phyloP scores from a whole-genome alignment of 37 sponge, comb jelly and placozoan species.

The Amphimedon queenslandica region DNA sequence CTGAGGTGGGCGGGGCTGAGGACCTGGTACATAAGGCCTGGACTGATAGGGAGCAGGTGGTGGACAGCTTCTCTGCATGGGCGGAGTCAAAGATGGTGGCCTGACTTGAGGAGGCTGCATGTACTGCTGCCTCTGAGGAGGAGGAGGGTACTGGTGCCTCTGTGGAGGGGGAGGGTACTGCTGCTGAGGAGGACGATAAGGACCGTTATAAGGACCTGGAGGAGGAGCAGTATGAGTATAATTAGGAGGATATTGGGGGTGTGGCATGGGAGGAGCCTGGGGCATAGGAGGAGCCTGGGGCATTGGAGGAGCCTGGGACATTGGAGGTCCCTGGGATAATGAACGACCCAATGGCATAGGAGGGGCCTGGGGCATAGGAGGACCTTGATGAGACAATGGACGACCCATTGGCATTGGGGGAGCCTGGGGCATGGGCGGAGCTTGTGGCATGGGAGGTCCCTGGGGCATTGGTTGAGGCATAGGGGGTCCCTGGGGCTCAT shows the following conservation, averaged over 20 bases:
- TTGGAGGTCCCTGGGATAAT: neutral
- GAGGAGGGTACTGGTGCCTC: conserved; percentile 1
- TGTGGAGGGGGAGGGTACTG: conserved; percentile 2
- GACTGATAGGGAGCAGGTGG: neutral
- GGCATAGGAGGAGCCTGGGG: neutral
- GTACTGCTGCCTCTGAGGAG: neutral
- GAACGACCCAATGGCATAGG: neutral
- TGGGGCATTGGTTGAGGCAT: conserved; percentile 1
- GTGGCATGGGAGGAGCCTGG: neutral
- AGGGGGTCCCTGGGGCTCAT: neutral
- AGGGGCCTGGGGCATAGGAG: conserved; percentile 7
- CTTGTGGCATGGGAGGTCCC: conserved; percentile 1
- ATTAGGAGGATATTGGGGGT: neutral
- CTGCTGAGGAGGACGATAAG: neutral
- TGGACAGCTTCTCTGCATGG: neutral
- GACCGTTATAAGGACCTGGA: conserved; percentile 12
- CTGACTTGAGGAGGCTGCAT: neutral
- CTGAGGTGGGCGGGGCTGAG: neutral
- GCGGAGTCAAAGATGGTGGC: neutral
- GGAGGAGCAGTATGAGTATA: neutral
- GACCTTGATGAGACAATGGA: neutral
- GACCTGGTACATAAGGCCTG: neutral
- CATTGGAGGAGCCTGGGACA: neutral
- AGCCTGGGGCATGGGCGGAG: neutral
- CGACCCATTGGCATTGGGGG: neutral